Percentiles rank a stretch among this genome's conserved stretches.
Evolutionary conservation across 2,888 invertebrate genomes (phyloP).

Genomic region (Luffia ferchaultella): DNA sequence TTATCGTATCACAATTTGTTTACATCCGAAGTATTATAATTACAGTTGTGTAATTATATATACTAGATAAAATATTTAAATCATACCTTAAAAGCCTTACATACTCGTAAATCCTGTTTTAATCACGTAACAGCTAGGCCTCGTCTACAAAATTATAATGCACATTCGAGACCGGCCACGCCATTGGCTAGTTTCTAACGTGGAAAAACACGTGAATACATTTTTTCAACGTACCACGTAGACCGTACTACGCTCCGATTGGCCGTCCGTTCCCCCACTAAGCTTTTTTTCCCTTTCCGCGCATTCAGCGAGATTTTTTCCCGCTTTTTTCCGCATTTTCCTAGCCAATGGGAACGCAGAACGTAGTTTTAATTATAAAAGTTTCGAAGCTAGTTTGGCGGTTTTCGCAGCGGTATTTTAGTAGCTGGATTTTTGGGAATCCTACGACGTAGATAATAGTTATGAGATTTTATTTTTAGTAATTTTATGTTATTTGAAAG

Average conservation of each 20-base stretch:
- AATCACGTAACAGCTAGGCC: too few relatives aligned
- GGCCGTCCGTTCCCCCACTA: constrained; percentile 29
- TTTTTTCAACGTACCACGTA: constrained; percentile 53
- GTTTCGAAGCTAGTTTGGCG: constrained; percentile 27
- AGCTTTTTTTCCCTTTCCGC: constrained; percentile 14
- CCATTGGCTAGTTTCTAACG: constrained; percentile 45
- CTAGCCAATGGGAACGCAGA: constrained; percentile 44
- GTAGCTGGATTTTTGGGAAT: background rate
- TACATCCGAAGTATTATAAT: too few relatives aligned
- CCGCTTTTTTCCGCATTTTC: constrained; percentile 44
- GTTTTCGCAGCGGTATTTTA: constrained; percentile 16
- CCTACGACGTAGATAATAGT: too few relatives aligned
- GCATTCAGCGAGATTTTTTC: constrained; percentile 47
- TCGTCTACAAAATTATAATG: too few relatives aligned
- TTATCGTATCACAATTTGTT: too few relatives aligned
- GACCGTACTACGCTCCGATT: constrained; percentile 50
- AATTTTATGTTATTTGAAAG: too few relatives aligned
- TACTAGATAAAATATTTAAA: too few relatives aligned
- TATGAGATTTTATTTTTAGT: too few relatives aligned
- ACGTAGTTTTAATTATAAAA: constrained; percentile 56
- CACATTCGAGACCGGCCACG: too few relatives aligned
- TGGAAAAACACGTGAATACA: constrained; percentile 62
- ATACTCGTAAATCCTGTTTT: too few relatives aligned
- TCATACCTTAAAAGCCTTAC: too few relatives aligned
- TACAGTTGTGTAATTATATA: too few relatives aligned